phyloP scores from a whole-genome alignment of 2,888 invertebrate species.

The Spisula solida region DNA sequence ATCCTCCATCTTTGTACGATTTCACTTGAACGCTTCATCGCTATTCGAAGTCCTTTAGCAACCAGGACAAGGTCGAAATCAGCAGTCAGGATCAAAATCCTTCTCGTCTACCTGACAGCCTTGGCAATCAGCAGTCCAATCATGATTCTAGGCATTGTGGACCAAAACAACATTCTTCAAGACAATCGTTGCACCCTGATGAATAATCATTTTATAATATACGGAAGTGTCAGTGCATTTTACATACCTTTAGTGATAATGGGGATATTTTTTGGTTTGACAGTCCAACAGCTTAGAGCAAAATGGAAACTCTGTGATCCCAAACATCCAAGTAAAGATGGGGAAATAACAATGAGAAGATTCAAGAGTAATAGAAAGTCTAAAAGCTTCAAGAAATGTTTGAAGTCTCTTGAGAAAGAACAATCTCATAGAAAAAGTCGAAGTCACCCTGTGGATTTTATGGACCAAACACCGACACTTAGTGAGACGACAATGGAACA shows the following conservation, averaged over 20 bases:
- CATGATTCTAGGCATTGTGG: conserved; percentile 88
- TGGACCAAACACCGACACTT: no score
- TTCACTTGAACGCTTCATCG: conserved; percentile 92
- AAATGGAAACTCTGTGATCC: conserved; percentile 89
- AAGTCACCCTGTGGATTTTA: background rate
- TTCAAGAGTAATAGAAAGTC: conserved; percentile 65
- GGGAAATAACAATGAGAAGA: conserved; percentile 79
- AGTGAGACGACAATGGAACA: background rate
- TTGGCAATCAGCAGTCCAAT: conserved; percentile 88
- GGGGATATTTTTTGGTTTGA: conserved; percentile 97
- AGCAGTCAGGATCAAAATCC: conserved; percentile 92
- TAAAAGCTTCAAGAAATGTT: conserved; percentile 33
- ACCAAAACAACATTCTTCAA: conserved; percentile 90
- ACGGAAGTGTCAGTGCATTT: conserved; percentile 98
- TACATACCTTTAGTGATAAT: conserved; percentile 98
- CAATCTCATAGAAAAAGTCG: background rate
- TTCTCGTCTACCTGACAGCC: conserved; percentile 97
- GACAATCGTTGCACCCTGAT: conserved; percentile 90
- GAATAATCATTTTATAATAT: conserved; percentile 90
- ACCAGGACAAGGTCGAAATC: conserved; percentile 85
- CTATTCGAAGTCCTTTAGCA: conserved; percentile 95
- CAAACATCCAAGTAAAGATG: conserved; percentile 61
- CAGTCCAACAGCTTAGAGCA: conserved; percentile 94
- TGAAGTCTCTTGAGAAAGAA: conserved; percentile 37
- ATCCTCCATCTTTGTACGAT: conserved; percentile 90